Conservation (phyloP, 2,888 invertebrate genomes). For the Dascillus cervinus region DNA sequence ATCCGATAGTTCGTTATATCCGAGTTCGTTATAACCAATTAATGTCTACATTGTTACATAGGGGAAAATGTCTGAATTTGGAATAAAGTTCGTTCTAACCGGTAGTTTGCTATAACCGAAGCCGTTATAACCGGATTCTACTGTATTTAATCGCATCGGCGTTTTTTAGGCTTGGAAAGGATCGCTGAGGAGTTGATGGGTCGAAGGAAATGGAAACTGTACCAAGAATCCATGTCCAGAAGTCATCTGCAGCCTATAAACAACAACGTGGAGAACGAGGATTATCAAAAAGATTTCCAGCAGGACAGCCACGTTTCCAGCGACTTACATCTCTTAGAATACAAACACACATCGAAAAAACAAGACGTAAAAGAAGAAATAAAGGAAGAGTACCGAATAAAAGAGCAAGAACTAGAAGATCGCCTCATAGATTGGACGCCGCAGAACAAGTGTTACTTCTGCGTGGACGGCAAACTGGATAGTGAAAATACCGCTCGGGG, state of each 20-base stretch:
- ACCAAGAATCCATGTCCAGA: slow-evolving; percentile 63
- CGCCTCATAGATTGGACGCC: slow-evolving; percentile 66
- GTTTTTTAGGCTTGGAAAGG: slow-evolving; percentile 82
- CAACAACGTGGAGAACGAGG: slow-evolving; percentile 39
- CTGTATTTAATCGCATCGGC: too few species aligned
- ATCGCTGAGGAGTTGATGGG: slow-evolving; percentile 96
- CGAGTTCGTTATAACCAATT: too few species aligned
- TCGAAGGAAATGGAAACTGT: slow-evolving; percentile 92
- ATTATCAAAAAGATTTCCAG: slow-evolving; percentile 26
- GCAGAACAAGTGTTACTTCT: slow-evolving; percentile 73
- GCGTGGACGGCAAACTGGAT: slow-evolving; percentile 65
- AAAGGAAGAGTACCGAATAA: slow-evolving; percentile 16
- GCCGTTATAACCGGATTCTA: too few species aligned
- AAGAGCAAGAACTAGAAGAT: slow-evolving; percentile 27
- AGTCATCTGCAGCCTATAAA: slow-evolving; percentile 43
- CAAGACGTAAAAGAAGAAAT: slow-evolving; percentile 35
- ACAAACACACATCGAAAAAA: slow-evolving; percentile 11
- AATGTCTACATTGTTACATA: too few species aligned
- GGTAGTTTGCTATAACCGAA: too few species aligned
- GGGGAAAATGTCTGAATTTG: too few species aligned
- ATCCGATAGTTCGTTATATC: too few species aligned
- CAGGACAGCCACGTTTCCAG: slow-evolving; percentile 8
- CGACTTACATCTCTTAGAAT: slow-evolving; percentile 13
- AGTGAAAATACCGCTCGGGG: slow-evolving; percentile 46
- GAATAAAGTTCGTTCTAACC: too few species aligned